A percentile compares a stretch with the other conserved stretches of the same genome.
Evolutionary conservation across 2,888 invertebrate genomes (phyloP).

Genomic region (Macaria notata): DNA sequence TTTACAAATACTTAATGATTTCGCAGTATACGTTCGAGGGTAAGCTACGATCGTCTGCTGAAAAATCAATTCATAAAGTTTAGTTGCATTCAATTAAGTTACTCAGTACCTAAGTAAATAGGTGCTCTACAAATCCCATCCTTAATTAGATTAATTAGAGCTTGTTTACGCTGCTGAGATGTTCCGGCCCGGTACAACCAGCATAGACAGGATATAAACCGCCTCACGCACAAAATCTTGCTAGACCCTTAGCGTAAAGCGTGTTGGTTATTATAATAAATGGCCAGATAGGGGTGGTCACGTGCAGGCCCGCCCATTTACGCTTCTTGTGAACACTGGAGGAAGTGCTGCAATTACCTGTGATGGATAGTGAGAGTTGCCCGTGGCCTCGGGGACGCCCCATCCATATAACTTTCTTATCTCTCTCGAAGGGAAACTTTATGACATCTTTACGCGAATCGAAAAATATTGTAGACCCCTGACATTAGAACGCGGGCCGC

Average conservation of each 20-base stretch:
- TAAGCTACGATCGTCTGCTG: too few relatives aligned
- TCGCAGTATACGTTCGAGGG: too few relatives aligned
- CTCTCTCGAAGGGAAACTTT: conserved; percentile 70
- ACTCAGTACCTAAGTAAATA: too few relatives aligned
- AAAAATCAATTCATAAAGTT: too few relatives aligned
- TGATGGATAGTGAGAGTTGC: conserved; percentile 74
- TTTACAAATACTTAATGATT: too few relatives aligned
- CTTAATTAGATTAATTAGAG: too few relatives aligned
- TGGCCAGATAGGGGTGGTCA: conserved; percentile 65
- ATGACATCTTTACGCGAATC: conserved; percentile 74
- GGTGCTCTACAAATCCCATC: too few relatives aligned
- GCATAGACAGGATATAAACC: background rate
- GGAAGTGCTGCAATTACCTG: conserved; percentile 72
- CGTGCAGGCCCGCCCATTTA: conserved; percentile 69
- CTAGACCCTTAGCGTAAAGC: conserved; percentile 53
- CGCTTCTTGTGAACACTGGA: conserved; percentile 71
- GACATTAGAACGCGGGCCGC: conserved; percentile 58
- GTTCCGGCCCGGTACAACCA: too few relatives aligned
- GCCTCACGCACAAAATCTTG: conserved; percentile 24
- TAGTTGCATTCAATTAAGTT: too few relatives aligned
- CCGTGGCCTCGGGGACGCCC: conserved; percentile 64
- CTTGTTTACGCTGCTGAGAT: too few relatives aligned
- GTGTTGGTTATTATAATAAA: conserved; percentile 56
- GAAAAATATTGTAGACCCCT: conserved; percentile 70
- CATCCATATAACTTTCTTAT: conserved; percentile 73